Base-by-base conservation (phyloP, 2,888 invertebrate genomes). In the Xestia c-nigrum region DNA sequence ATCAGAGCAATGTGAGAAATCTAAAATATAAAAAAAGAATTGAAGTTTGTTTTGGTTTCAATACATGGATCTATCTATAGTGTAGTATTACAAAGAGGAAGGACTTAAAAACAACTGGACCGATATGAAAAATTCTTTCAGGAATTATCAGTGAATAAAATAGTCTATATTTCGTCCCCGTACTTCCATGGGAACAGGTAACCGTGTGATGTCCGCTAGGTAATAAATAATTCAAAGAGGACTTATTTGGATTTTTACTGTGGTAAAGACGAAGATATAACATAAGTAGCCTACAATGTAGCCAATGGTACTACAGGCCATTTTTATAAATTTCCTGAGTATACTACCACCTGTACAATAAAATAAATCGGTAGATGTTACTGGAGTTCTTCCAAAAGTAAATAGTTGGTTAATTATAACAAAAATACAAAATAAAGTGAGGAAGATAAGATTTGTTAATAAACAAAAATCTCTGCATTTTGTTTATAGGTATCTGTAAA, bases 331-430 rank as follows among this genome's bases (percentile, higher is more conserved):
- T 64, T 43, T 43, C 14, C 14, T n/a, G 14, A 64, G 19, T 38
- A 47, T 16, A 50, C 0, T 46, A 52, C 1, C 38, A 43, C 43
- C n/a, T 31, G 21, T 5, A 40, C 38, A 57, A 24, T 24, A 21
- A 43, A 74, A 64, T 59, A 57, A 40, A 47, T 40, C 38, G n/a
- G 4, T 50, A 43, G 19, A 61, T 21, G 40, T 10, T 0, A 24
- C 12, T 50, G 66, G 16, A 76, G 52, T 16, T 77, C 38, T 52
- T 69, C 12, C 38, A 55, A 76, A 46, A 61, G 12, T 50, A 68
- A 67, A 61, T n/a, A 59, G 24, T 38, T 19, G 14, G 19, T n/a
- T 47, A 31, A 63, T 63, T 52, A 19, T 21, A 12, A 59, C 14
- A 63, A 40, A 67, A 78, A 43, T 21, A 55, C 40, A 66, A 6